phyloP scores from a whole-genome alignment of 2,888 invertebrate genomes.

The Epistrophe grossulariae region DNA sequence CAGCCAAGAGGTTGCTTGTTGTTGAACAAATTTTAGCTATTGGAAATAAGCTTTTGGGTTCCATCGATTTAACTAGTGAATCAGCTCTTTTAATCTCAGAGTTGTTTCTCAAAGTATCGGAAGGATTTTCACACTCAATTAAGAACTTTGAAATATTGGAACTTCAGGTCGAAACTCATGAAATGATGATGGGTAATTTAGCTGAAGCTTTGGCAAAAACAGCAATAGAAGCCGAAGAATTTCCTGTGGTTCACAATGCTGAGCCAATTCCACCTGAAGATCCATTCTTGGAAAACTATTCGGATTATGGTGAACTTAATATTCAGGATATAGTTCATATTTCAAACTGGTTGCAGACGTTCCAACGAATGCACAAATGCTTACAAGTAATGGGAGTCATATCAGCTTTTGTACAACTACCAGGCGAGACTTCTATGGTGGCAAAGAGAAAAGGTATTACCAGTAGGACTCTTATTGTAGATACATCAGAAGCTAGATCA shows the following conservation, averaged over 20 bases:
- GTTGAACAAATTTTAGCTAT: conserved; percentile 75
- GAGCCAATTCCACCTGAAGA: conserved; percentile 23
- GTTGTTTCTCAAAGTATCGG: conserved; percentile 60
- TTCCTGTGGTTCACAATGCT: conserved; percentile 62
- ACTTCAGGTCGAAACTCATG: conserved; percentile 53
- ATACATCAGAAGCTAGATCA: neutral
- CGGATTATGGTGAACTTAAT: conserved; percentile 75
- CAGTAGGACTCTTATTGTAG: conserved; percentile 35
- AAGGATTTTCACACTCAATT: conserved; percentile 59
- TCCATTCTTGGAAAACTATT: conserved; percentile 74
- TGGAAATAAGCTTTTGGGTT: conserved; percentile 38
- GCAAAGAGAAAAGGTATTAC: conserved; percentile 19
- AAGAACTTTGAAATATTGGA: conserved; percentile 71
- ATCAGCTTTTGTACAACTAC: conserved; percentile 55
- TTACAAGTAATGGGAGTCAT: conserved; percentile 53
- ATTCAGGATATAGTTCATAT: conserved; percentile 62
- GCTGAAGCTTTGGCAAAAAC: conserved; percentile 58
- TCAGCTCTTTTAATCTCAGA: conserved; percentile 61
- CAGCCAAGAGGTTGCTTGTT: conserved; percentile 67
- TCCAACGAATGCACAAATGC: conserved; percentile 44
- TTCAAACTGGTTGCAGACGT: conserved; percentile 72
- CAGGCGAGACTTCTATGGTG: conserved; percentile 19
- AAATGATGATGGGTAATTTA: conserved; percentile 47
- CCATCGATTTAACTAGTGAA: conserved; percentile 57
- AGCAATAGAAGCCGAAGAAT: conserved; percentile 61